Evolutionary conservation across 1,140 invertebrate species (phyloP), one percentile per base, ranked within the genome.

Genomic region (Stegodyphus dumicola): DNA sequence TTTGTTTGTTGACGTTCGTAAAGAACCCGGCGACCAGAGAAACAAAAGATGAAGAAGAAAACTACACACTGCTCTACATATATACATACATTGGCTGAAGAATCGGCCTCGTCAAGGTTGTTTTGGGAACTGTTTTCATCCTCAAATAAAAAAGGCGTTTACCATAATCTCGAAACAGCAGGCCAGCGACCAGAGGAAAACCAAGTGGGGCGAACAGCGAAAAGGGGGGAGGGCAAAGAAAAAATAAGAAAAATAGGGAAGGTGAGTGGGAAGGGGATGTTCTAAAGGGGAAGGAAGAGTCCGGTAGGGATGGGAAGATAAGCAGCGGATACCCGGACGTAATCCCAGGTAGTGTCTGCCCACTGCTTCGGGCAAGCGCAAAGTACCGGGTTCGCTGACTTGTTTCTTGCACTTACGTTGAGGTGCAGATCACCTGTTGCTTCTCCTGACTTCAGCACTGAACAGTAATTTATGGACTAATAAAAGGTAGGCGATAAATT

Each of bases 311-410:
- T 73, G 51, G 49, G 51, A 83, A 75, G 71, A 83, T 74, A 74
- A 65, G 56, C 54, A 54, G 71, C 56, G 60, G 64, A 76, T 84
- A 84, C 81, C 81, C 81, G 81, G 81, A 84, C 81, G 18, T 77
- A 77, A 84, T 84, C 73, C 71, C 65, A 76, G n/a, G 73, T 54
- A 76, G 81, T 56, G 7, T 84, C 81, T 84, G 73, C 81, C 81
- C 81, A 84, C 73, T 76, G 81, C 81, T 84, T 60, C 13, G 52
- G 81, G 81, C 81, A 54, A 84, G 81, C 64, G 81, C 18, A 18
- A 75, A 84, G 81, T 69, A 84, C 81, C 81, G 81, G 81, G 81
- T 84, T 84, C 81, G 79, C 54, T 81, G 79, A 84, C 74, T 76
- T 17, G 53, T 66, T 76, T 84, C 71, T 84, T 60, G 74, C 48